Conservation (phyloP, 2,797 vertebrate genomes). For the Protonibea diacanthus region DNA sequence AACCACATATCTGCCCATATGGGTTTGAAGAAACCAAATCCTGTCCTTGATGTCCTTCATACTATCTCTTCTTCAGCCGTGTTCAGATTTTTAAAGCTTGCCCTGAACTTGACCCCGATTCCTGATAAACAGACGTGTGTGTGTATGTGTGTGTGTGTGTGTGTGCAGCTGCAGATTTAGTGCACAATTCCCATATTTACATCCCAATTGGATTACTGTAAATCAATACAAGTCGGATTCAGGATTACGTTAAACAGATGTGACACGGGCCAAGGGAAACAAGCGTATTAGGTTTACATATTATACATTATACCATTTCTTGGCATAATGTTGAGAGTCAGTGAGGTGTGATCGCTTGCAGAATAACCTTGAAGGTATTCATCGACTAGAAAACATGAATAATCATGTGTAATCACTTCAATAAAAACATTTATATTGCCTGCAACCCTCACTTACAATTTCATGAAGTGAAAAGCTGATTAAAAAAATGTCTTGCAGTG, state of each 20-base stretch:
- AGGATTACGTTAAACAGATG: slow-evolving; percentile 15
- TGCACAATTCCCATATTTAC: slow-evolving; percentile 34
- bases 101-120: not conserved
- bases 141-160: not conserved
- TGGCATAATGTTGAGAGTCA: not conserved
- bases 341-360: not conserved
- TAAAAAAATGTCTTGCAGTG: not conserved
- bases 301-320: too few species aligned
- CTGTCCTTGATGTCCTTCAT: slow-evolving; percentile 6
- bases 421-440: not conserved
- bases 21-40: slow-evolving; percentile 6
- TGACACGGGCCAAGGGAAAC: not conserved
- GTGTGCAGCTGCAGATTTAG: slow-evolving; percentile 16
- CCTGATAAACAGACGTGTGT: slow-evolving; percentile 30
- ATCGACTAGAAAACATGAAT: slow-evolving; percentile 17
- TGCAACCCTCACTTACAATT: too few species aligned
- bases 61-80: not conserved
- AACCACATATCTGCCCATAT: not conserved
- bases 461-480: not conserved
- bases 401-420: too few species aligned
- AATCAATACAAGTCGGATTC: slow-evolving; percentile 20
- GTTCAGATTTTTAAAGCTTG: not conserved
- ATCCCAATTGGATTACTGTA: slow-evolving; percentile 28
- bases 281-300: not conserved
- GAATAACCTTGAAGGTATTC: not conserved